Conservation (phyloP, 2,113 vertebrate species). For the Paralichthys olivaceus region DNA sequence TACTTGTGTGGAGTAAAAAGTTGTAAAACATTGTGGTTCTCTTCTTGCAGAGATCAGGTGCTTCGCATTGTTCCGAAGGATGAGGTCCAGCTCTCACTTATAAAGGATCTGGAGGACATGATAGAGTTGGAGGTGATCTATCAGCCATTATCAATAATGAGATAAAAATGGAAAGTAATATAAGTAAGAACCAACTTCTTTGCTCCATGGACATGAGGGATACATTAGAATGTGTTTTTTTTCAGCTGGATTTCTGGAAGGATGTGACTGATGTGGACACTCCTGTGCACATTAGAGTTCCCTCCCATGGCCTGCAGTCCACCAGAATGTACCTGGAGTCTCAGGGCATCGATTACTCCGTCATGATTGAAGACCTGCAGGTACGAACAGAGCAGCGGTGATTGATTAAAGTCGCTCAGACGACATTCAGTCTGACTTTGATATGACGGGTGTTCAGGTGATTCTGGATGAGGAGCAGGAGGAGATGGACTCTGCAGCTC, state of each 20-base stretch:
- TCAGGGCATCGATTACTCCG: constrained; percentile 77
- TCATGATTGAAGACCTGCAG: constrained; percentile 92
- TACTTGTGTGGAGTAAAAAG: not conserved
- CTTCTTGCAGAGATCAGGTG: constrained; percentile 89
- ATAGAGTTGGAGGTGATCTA: constrained; percentile 81
- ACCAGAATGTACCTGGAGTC: constrained; percentile 85
- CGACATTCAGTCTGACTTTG: not conserved
- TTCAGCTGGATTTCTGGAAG: constrained; percentile 90
- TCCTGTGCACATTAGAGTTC: constrained; percentile 86
- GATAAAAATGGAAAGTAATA: not conserved
- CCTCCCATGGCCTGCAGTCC: constrained; percentile 78
- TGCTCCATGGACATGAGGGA: too few species aligned
- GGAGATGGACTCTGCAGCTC: constrained; percentile 77
- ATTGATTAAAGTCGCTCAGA: not conserved
- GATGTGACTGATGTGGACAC: constrained; percentile 65
- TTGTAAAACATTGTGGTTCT: not conserved
- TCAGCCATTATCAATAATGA: not conserved
- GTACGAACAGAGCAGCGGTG: constrained; percentile 64
- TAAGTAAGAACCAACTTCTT: not conserved
- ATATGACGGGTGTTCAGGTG: constrained; percentile 62
- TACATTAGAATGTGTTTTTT: constrained; percentile 1
- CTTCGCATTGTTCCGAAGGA: constrained; percentile 82
- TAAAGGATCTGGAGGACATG: constrained; percentile 79
- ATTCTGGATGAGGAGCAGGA: constrained; percentile 86
- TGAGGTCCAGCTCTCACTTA: constrained; percentile 80